Evolutionary conservation across 2,797 vertebrate species (phyloP), one percentile per base, ranked within the genome.

Genomic region (Australoheros facetus): DNA sequence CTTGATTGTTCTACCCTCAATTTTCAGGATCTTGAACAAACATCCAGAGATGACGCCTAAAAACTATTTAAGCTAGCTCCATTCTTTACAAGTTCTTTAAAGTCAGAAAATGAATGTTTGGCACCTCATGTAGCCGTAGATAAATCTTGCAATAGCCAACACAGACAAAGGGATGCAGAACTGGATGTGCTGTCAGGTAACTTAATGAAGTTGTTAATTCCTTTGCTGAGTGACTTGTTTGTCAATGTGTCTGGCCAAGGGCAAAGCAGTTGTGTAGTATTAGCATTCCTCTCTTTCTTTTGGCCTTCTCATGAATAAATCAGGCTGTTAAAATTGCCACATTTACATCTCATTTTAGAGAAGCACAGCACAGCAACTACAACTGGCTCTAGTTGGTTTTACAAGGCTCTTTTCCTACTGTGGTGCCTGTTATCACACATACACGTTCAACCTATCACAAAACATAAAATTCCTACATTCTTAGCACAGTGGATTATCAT

Each of bases 291-390:
- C 86, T 84, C 87, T 91, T 88, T 91, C 88, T 92, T 88, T 92
- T 83, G 82, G 75, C 79, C 84, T 85, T 62, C 84, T 93, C 88
- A 93, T 95, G 89, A 95, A 95, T 94, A 95, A 94, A 93, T 94
- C 89, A 89, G 85, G 51, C 74, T 76, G 87, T 81, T 93, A 87
- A 90, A 94, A 92, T 85, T 81, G 80, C 73, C 58, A 77, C 89
- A 93, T 94, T 94, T 94, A 93, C 92, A 95, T 95, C 87, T 93
- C 87, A 92, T 94, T 94, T 94, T 90, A 93, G 86, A 92, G 66
- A 75, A 85, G 78, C 85, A 54, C 60, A 81, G 84, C 88, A 69
- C 57, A 56, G 83, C 73, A 73, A 64, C 79, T 74, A 39, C 88
- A 85, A 88, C 42, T 2, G 2, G 89, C 88, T 88, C 7, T 30